Evolutionary conservation across 2,888 invertebrate species (phyloP), one percentile per base, ranked within the genome.

Genomic region (Halictus ligatus): DNA sequence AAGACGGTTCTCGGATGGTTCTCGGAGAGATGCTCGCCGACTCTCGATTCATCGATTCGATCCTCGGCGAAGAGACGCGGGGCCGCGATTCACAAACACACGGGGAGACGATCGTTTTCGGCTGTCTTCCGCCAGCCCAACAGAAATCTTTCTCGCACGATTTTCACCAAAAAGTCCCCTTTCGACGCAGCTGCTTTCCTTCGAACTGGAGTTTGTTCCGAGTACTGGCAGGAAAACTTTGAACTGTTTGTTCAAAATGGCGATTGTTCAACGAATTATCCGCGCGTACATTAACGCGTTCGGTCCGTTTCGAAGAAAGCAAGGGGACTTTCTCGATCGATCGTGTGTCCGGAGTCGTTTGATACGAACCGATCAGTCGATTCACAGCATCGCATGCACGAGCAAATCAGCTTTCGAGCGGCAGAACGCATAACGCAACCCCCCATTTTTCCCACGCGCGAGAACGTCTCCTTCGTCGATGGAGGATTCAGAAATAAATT

Each of bases 401-500:
- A 54, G 10, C 21, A n/a, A 54, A 21, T 8, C 8, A 54, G 54
- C 10, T 54, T 54, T 54, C 54, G 54, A 54, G 54, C 54, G 21
- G 21, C 54, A 1, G 3, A 54, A 54, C 54, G 54, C 54, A 21
- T 54, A 60, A 29, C 60, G 25, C 25, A 25, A n/a, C n/a, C 58
- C n/a, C 25, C 25, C 60, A n/a, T 10, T n/a, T 58, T 25, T 25
- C 25, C 15, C 40, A 21, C 69, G 21, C 21, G 40, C 21, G 69
- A 69, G 40, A 35, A 69, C 69, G 10, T 7, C 40, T 82, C 71
- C 80, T 84, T 88, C 84, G 67, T 64, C 73, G 74, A 84, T 75
- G 83, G 89, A 91, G 91, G 91, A 88, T 91, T 91, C 75, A 84
- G 91, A 91, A 91, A 91, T 91, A 91, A 91, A 91, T 90, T 88